Percentiles rank a stretch among this genome's conserved stretches.
phyloP scores from a whole-genome alignment of 2,797 vertebrate genomes.

The Siniperca undulata region DNA sequence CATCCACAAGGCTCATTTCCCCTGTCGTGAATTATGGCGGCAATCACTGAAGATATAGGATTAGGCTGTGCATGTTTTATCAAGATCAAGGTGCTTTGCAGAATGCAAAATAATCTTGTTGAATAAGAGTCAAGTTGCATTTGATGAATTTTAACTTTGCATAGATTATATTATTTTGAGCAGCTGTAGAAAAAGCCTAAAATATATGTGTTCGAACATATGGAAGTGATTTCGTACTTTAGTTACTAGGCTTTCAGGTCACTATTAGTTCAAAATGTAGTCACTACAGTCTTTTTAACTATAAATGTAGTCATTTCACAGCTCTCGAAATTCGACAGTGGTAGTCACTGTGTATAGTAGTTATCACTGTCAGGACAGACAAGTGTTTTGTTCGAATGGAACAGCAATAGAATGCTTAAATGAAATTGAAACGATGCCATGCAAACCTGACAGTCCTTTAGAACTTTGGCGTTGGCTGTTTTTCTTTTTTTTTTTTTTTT shows the following conservation, averaged over 20 bases:
- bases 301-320: conserved; percentile 18
- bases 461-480: conserved; percentile 30
- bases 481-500: conserved; percentile 5
- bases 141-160: conserved; percentile 65
- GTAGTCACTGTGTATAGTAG: conserved; percentile 13
- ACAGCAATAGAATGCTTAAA: conserved; percentile 33
- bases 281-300: conserved; percentile 5
- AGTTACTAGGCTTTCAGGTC: conserved; percentile 35
- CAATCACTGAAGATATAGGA: conserved; percentile 70
- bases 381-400: conserved; percentile 40
- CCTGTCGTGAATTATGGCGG: conserved; percentile 68
- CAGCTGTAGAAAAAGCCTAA: conserved; percentile 15
- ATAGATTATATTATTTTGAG: conserved; percentile 57
- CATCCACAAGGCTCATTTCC: conserved; percentile 58
- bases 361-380: conserved; percentile 20
- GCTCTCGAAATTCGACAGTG: conserved; percentile 16
- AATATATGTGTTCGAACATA: conserved; percentile 2
- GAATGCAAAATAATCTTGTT: conserved; percentile 68
- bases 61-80: conserved; percentile 67
- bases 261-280: conserved; percentile 34
- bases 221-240: neutral
- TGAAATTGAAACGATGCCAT: conserved; percentile 33
- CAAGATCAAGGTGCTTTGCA: conserved; percentile 52
- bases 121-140: conserved; percentile 59
- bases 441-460: conserved; percentile 42